These are phyloP conservation scores for Hemibagrus guttatus DNA, from an alignment of 2,797 vertebrate species.

Conservation along the genomic window DNA sequence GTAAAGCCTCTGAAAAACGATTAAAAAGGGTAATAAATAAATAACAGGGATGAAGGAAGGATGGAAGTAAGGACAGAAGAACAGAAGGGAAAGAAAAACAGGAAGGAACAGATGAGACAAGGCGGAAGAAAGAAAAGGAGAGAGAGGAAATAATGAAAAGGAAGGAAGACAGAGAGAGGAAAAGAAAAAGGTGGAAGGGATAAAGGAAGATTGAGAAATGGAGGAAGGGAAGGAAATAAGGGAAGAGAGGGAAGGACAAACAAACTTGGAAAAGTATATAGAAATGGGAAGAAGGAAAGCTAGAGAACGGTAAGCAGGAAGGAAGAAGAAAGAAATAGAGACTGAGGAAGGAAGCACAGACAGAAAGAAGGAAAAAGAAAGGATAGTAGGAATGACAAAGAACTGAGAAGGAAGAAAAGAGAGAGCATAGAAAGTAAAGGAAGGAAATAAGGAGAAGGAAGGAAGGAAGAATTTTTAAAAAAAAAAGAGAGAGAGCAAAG, in stretches of 20 bases:
- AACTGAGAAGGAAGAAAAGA: neutral
- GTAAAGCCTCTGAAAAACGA: neutral
- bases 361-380: neutral
- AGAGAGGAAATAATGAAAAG: neutral
- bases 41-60: neutral
- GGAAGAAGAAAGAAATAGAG: neutral
- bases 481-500: neutral
- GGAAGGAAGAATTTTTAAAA: neutral
- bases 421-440: neutral
- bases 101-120: neutral
- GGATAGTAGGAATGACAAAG: neutral
- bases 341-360: neutral
- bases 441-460: neutral
- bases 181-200: neutral
- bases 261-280: too few relatives aligned
- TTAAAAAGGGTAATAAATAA: neutral
- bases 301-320: neutral
- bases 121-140: neutral
- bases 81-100: neutral
- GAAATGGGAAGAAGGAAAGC: neutral
- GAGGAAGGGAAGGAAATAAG: neutral
- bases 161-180: too few relatives aligned
- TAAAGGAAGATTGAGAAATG: too few relatives aligned
- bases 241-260: neutral
- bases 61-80: neutral